A percentile compares a stretch with the other conserved stretches of the same genome.
These are phyloP conservation scores for Alethe diademata DNA, from an alignment of 2,113 vertebrate species.

Conservation along the genomic window DNA sequence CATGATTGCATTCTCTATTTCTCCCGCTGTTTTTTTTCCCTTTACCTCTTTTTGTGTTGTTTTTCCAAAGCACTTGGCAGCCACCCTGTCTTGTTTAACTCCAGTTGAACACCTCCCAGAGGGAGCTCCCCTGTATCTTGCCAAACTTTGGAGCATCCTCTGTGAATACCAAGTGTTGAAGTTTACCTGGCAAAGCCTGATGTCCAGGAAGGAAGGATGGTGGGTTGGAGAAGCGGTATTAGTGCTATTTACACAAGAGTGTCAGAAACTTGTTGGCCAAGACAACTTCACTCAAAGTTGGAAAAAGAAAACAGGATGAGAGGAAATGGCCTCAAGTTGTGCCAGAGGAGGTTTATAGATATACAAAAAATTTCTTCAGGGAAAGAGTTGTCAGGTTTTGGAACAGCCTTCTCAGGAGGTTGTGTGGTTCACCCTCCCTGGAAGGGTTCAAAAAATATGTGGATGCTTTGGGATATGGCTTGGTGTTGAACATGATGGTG, in stretches of 20 bases:
- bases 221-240: background rate
- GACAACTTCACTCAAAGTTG: background rate
- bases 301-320: background rate
- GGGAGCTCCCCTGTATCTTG: background rate
- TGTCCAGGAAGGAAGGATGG: background rate
- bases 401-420: background rate
- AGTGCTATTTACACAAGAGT: background rate
- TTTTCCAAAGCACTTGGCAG: background rate
- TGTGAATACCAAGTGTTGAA: background rate
- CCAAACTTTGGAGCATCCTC: background rate
- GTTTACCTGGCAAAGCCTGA: background rate
- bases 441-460: background rate
- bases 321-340: background rate
- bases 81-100: background rate
- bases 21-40: background rate
- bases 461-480: background rate
- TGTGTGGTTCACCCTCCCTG: too few relatives aligned
- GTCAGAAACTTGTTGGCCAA: background rate
- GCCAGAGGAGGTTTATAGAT: background rate
- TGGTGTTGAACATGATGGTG: background rate
- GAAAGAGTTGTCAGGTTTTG: background rate
- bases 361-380: background rate
- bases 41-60: background rate
- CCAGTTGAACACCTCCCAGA: accelerated
- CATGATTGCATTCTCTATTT: constrained; percentile 9